phyloP scores from a whole-genome alignment of 2,113 vertebrate species.

The Proteles cristata region DNA sequence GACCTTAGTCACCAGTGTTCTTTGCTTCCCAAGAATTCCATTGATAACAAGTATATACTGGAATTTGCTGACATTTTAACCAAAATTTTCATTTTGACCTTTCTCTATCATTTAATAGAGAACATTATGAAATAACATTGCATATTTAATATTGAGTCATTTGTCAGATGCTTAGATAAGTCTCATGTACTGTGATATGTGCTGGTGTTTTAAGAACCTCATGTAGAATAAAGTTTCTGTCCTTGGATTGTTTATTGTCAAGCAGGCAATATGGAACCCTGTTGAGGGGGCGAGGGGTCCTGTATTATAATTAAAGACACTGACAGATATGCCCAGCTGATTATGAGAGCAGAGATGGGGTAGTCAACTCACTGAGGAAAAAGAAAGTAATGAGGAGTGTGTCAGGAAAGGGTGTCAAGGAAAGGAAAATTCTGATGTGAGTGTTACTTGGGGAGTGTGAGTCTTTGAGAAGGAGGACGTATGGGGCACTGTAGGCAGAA shows the following conservation, averaged over 20 bases:
- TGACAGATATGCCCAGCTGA: background rate
- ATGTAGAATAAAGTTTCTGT: background rate
- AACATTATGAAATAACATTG: background rate
- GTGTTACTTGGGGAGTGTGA: too few relatives aligned
- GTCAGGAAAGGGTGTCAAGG: background rate
- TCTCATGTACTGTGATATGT: background rate
- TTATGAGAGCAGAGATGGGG: background rate
- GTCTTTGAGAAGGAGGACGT: background rate
- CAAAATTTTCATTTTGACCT: background rate
- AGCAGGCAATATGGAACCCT: background rate
- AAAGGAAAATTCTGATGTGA: background rate
- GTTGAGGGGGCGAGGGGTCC: background rate
- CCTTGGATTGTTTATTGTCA: background rate
- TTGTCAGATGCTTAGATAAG: background rate
- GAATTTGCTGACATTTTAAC: background rate
- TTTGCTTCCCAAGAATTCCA: constrained; percentile 37
- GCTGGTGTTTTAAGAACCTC: background rate
- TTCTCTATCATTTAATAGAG: background rate
- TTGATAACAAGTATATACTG: background rate
- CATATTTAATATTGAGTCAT: background rate
- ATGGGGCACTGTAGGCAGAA: background rate
- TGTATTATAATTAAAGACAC: background rate
- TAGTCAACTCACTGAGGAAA: background rate
- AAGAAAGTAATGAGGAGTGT: background rate
- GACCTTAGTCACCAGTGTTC: background rate